A percentile compares a stretch with the other conserved stretches of the same genome.
Evolutionary conservation across 2,888 invertebrate species (phyloP).

Genomic region (Trimorus sp.): DNA sequence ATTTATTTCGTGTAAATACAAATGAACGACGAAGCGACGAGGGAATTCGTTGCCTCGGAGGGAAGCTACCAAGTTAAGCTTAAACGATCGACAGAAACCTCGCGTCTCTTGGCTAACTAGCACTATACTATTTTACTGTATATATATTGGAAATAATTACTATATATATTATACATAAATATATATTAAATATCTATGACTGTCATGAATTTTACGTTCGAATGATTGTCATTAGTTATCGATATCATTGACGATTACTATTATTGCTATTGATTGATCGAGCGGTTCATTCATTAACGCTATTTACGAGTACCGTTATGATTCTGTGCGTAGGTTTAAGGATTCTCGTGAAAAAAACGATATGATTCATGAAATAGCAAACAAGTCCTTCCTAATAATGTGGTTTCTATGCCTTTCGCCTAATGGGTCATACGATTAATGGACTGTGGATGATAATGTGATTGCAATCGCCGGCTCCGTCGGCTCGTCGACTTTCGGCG

Average conservation of each 20-base stretch:
- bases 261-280: constrained; percentile 55
- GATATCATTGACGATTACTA: constrained; percentile 67
- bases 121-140: constrained; percentile 77
- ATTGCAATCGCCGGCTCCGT: constrained; percentile 21
- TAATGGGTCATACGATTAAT: constrained; percentile 65
- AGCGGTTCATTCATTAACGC: constrained; percentile 55
- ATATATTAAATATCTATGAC: constrained; percentile 74
- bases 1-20: constrained; percentile 72
- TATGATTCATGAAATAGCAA: constrained; percentile 34
- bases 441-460: constrained; percentile 34
- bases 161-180: constrained; percentile 72
- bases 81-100: constrained; percentile 69
- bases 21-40: constrained; percentile 46
- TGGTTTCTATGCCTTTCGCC: constrained; percentile 74
- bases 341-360: constrained; percentile 65
- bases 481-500: constrained; percentile 36
- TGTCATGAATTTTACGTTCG: constrained; percentile 71
- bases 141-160: constrained; percentile 74
- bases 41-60: constrained; percentile 63
- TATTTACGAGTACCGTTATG: constrained; percentile 65
- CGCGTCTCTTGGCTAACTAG: constrained; percentile 74
- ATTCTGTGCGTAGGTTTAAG: constrained; percentile 67
- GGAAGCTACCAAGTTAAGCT: constrained; percentile 59
- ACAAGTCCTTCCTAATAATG: constrained; percentile 73
- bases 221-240: constrained; percentile 68